phyloP scores from a whole-genome alignment of 2,888 invertebrate genomes.

The Sphaerolaimus hirsutus region DNA sequence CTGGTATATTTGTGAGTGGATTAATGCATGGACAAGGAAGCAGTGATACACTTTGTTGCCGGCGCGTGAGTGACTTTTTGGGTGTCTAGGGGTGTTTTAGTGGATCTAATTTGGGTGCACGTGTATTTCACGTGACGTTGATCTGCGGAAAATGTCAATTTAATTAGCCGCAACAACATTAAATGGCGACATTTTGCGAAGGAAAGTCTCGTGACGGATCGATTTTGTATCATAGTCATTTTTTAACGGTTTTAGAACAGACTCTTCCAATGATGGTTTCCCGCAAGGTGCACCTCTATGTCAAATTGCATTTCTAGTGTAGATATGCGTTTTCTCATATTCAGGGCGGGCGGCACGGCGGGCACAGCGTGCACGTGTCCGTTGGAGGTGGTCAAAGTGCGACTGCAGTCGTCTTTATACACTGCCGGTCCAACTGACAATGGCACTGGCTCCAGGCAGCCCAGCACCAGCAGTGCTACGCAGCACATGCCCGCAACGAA shows the following conservation, averaged over 20 bases:
- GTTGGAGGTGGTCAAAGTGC: constrained; percentile 84
- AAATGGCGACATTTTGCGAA: background rate
- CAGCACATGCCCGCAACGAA: too few species aligned
- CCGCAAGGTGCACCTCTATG: too few species aligned
- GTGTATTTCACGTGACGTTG: too few species aligned
- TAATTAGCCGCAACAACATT: background rate
- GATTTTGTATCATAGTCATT: background rate
- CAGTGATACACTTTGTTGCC: background rate
- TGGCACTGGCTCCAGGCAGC: too few species aligned
- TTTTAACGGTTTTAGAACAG: background rate
- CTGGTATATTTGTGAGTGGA: too few species aligned
- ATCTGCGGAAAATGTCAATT: too few species aligned
- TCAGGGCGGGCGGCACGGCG: constrained; percentile 75
- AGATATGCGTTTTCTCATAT: constrained; percentile 14
- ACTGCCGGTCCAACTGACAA: too few species aligned
- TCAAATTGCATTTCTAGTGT: background rate
- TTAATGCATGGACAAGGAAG: background rate
- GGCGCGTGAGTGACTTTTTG: background rate
- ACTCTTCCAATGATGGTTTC: background rate
- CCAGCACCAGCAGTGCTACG: too few species aligned
- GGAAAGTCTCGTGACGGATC: too few species aligned
- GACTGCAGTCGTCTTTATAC: constrained; percentile 57
- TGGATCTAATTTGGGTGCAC: too few species aligned
- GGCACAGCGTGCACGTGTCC: constrained; percentile 92
- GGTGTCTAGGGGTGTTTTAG: too few species aligned